These are phyloP conservation scores for Illadopsis cleaveri DNA, from an alignment of 2,113 vertebrate genomes.

Conservation along the genomic window DNA sequence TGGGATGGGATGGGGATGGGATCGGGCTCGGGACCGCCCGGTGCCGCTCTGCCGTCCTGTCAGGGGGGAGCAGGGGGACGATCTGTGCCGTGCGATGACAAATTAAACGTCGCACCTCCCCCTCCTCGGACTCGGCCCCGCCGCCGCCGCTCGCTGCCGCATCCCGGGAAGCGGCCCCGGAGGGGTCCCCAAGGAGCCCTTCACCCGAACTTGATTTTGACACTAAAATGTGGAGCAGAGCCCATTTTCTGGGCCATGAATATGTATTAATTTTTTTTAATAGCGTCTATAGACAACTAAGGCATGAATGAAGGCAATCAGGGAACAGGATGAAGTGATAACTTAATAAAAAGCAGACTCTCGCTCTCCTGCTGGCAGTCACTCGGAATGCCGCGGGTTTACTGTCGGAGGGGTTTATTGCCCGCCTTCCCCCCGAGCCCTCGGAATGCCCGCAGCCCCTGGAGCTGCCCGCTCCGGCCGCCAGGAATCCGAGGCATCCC, in stretches of 20 bases:
- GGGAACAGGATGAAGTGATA: slow-evolving; percentile 22
- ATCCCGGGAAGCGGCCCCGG: not conserved
- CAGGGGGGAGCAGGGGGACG: not conserved
- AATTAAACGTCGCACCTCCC: not conserved
- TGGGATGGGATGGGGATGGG: too few relatives aligned
- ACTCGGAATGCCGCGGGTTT: not conserved
- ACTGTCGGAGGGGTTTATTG: not conserved
- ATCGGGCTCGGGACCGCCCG: accelerated
- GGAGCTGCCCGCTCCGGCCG: not conserved
- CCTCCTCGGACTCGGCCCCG: accelerated
- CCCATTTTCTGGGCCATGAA: not conserved
- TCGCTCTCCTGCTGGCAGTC: not conserved
- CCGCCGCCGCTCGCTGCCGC: not conserved
- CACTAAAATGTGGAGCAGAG: not conserved
- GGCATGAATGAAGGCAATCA: not conserved
- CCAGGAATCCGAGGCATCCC: not conserved
- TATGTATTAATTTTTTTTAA: not conserved
- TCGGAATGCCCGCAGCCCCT: not conserved
- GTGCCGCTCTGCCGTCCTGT: not conserved
- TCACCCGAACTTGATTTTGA: not conserved
- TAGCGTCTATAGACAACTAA: not conserved
- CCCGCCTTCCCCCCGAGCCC: not conserved
- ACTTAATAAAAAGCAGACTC: slow-evolving; percentile 33
- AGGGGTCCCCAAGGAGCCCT: not conserved
- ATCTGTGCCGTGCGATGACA: not conserved